Evolutionary conservation across 2,113 vertebrate genomes (phyloP).

Genomic region (Crotalus tigris): DNA sequence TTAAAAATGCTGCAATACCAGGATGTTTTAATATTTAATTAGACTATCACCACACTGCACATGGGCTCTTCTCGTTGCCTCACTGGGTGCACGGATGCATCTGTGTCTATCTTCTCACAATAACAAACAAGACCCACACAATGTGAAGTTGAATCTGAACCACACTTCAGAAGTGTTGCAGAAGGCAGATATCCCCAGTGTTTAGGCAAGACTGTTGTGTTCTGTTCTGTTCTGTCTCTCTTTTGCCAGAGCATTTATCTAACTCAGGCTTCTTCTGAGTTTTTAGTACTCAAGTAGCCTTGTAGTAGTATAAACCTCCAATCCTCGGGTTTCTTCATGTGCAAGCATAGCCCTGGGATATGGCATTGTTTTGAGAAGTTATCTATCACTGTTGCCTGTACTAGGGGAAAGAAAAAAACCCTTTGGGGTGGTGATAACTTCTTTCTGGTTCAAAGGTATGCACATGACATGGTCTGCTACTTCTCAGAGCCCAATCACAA

Average conservation of each 20-base stretch:
- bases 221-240: background rate
- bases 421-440: background rate
- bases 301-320: background rate
- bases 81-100: background rate
- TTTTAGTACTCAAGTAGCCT: background rate
- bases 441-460: background rate
- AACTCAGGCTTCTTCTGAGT: background rate
- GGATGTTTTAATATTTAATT: slow-evolving; percentile 23
- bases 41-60: slow-evolving; percentile 19
- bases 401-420: background rate
- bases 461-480: background rate
- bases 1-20: slow-evolving; percentile 15
- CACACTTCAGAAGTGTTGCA: background rate
- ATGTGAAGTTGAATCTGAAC: background rate
- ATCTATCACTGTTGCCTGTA: background rate
- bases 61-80: background rate
- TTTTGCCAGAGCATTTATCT: background rate
- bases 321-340: background rate
- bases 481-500: background rate
- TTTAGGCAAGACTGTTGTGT: background rate
- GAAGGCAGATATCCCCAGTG: background rate
- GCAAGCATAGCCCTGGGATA: slow-evolving; percentile 13
- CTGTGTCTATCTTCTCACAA: background rate
- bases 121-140: background rate
- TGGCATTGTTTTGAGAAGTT: background rate